A percentile compares a stretch with the other conserved stretches of the same genome.
Conservation (phyloP, 2,113 vertebrate species). For the Hyperopisus bebe region DNA sequence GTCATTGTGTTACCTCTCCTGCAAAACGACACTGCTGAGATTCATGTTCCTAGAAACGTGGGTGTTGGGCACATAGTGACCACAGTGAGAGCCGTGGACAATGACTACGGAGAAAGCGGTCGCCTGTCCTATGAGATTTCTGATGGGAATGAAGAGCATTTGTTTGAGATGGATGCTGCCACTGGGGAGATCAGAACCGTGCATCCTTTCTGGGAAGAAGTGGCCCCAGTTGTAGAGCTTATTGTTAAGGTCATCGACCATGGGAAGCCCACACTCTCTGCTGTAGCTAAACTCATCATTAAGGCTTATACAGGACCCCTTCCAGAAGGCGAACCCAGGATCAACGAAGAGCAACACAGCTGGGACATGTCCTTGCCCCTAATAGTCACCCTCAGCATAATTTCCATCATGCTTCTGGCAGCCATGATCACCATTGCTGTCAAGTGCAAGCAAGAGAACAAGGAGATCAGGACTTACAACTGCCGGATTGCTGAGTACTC, state of each 20-base stretch:
- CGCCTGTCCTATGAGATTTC: constrained; percentile 94
- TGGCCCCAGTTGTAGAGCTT: constrained; percentile 83
- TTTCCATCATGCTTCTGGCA: constrained; percentile 91
- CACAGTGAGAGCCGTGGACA: constrained; percentile 87
- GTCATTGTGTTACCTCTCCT: constrained; percentile 86
- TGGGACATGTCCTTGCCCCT: constrained; percentile 96
- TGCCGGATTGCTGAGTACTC: constrained; percentile 98
- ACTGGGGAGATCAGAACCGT: constrained; percentile 90
- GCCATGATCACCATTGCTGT: constrained; percentile 98
- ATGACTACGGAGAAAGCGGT: constrained; percentile 92
- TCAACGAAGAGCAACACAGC: constrained; percentile 83
- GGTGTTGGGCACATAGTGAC: constrained; percentile 91
- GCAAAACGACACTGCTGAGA: constrained; percentile 91
- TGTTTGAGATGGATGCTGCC: constrained; percentile 89
- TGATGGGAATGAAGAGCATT: constrained; percentile 90
- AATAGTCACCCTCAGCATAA: constrained; percentile 91
- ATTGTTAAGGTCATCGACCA: constrained; percentile 93
- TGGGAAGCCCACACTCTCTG: constrained; percentile 87
- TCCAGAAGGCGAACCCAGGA: constrained; percentile 78
- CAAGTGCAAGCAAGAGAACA: constrained; percentile 97
- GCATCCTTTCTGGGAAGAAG: constrained; percentile 90
- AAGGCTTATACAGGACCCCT: constrained; percentile 83
- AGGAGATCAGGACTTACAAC: constrained; percentile 98
- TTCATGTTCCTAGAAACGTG: constrained; percentile 90
- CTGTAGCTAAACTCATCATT: constrained; percentile 86